These are phyloP conservation scores for Bugula neritina DNA, from an alignment of 2,888 invertebrate genomes.

Conservation along the genomic window DNA sequence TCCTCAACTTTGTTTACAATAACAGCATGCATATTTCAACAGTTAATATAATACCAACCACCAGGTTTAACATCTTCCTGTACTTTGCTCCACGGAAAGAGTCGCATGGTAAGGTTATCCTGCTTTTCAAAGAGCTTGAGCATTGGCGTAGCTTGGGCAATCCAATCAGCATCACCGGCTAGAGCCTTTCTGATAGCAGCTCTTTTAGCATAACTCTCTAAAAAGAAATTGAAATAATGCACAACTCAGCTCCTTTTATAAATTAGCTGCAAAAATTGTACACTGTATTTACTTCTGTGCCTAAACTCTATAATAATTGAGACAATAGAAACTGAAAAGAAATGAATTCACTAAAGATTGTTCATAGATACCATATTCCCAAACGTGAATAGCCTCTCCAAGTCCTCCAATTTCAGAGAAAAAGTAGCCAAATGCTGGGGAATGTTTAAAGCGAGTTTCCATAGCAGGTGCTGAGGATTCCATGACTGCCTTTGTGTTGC, in stretches of 20 bases:
- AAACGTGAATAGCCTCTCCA: conserved; percentile 48
- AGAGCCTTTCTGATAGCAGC: conserved; percentile 40
- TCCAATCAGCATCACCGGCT: conserved; percentile 41
- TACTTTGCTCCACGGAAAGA: conserved; percentile 23
- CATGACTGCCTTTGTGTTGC: conserved; percentile 36
- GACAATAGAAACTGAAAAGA: too few species aligned
- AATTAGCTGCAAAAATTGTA: not conserved
- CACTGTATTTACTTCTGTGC: too few species aligned
- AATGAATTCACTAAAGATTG: too few species aligned
- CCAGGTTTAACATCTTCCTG: not conserved
- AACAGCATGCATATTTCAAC: too few species aligned
- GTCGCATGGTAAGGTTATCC: conserved; percentile 8
- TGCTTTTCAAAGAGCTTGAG: conserved; percentile 8
- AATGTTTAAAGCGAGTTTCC: conserved; percentile 41
- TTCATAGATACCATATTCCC: conserved; percentile 53
- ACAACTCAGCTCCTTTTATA: not conserved
- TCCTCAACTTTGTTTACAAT: too few species aligned
- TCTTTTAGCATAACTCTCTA: conserved; percentile 44
- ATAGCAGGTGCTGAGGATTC: conserved; percentile 40
- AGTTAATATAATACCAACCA: too few species aligned
- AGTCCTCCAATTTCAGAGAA: conserved; percentile 47
- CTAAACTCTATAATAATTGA: too few species aligned
- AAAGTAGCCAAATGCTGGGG: conserved; percentile 47
- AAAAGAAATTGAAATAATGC: not conserved
- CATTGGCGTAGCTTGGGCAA: conserved; percentile 28